A percentile compares a stretch with the other conserved stretches of the same genome.
These are phyloP conservation scores for Drosophila eugracilis DNA, from an alignment of 1,140 invertebrate species.

Conservation along the genomic window DNA sequence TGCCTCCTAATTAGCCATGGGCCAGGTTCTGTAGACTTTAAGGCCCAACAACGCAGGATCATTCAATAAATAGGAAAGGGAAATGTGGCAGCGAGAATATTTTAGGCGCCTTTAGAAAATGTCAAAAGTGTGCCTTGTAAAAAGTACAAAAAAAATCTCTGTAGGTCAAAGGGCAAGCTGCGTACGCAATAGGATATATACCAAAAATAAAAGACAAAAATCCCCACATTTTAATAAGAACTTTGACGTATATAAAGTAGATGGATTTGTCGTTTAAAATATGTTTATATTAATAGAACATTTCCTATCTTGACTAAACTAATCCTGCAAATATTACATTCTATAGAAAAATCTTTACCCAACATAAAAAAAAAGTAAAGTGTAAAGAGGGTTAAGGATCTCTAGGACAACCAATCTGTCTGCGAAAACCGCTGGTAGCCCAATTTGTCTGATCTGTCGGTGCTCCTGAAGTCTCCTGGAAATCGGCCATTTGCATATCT, in stretches of 20 bases:
- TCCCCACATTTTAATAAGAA: slow-evolving; percentile 5
- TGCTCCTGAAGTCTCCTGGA: slow-evolving; percentile 12
- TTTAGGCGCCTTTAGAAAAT: slow-evolving; percentile 52
- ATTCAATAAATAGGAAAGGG: background rate
- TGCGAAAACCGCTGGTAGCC: background rate
- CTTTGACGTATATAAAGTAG: background rate
- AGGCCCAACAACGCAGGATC: background rate
- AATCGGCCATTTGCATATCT: slow-evolving; percentile 54
- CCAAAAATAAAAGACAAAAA: slow-evolving; percentile 12
- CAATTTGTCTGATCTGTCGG: slow-evolving; percentile 49
- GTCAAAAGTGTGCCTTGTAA: slow-evolving; percentile 51
- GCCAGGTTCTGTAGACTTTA: slow-evolving; percentile 9
- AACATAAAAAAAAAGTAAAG: too few species aligned
- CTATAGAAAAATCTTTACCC: too few species aligned
- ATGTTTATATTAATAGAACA: too few species aligned
- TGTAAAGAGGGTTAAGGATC: background rate
- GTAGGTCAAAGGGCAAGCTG: slow-evolving; percentile 54
- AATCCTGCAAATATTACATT: too few species aligned
- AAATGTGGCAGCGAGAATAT: slow-evolving; percentile 21
- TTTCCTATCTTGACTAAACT: too few species aligned
- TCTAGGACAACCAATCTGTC: slow-evolving; percentile 10
- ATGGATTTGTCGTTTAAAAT: background rate
- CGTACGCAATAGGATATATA: background rate
- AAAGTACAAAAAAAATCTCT: slow-evolving; percentile 38
- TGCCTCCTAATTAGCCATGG: slow-evolving; percentile 57